These are phyloP conservation scores for Sylvia atricapilla DNA, from an alignment of 2,113 vertebrate genomes.

Conservation along the genomic window DNA sequence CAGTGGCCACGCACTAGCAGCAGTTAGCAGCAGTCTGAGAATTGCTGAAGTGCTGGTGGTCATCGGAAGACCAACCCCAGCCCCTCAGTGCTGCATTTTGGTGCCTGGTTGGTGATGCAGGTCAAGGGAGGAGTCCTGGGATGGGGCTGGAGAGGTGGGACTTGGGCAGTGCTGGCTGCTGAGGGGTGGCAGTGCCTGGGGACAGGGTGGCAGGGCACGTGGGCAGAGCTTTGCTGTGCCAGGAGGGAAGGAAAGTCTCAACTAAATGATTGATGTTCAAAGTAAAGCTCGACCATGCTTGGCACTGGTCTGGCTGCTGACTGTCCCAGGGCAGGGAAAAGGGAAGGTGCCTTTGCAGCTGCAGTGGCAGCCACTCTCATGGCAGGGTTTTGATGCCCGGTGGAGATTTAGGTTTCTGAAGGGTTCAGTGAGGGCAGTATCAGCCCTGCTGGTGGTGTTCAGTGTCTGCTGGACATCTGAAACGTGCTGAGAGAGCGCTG, in stretches of 20 bases:
- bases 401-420: background rate
- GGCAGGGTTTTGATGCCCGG: background rate
- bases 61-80: background rate
- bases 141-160: background rate
- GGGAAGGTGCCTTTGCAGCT: background rate
- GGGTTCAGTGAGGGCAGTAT: background rate
- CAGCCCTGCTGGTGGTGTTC: background rate
- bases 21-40: background rate
- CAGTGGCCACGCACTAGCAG: background rate
- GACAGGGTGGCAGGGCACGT: background rate
- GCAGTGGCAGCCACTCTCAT: background rate
- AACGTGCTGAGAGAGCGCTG: background rate
- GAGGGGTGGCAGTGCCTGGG: background rate
- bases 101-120: background rate
- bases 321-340: background rate
- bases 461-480: background rate
- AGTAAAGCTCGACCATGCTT: background rate
- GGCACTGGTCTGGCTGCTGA: background rate
- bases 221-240: background rate
- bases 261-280: background rate
- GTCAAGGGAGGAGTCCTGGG: fast-evolving
- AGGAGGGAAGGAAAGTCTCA: background rate
- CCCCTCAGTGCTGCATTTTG: background rate
- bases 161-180: background rate
- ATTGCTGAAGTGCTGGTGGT: background rate